A percentile compares a stretch with the other conserved stretches of the same genome.
phyloP scores from a whole-genome alignment of 2,888 invertebrate genomes.

The Eledona agricola region DNA sequence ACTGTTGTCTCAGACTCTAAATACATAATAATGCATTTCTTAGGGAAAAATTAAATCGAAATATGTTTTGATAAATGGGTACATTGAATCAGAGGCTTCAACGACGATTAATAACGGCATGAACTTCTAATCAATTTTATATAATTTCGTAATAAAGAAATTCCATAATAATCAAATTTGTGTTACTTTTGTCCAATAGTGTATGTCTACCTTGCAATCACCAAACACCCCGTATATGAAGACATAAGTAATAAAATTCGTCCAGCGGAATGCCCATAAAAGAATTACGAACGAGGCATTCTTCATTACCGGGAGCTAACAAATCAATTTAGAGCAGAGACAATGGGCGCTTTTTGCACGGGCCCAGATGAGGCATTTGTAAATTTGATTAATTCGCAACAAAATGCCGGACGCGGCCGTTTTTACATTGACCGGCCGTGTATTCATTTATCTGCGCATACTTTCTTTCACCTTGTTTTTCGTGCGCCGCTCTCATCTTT shows the following conservation, averaged over 20 bases:
- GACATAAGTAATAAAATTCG: constrained; percentile 31
- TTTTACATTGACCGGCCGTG: constrained; percentile 37
- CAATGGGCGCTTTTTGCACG: constrained; percentile 44
- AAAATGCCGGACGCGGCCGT: constrained; percentile 38
- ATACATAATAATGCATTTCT: no score
- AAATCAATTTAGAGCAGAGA: constrained; percentile 45
- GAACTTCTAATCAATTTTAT: no score
- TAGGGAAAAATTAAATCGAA: no score
- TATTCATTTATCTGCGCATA: constrained; percentile 45
- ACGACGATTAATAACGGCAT: no score
- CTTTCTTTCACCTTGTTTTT: constrained; percentile 46
- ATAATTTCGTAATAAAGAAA: no score
- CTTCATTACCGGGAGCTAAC: constrained; percentile 39
- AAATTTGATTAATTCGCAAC: constrained; percentile 45
- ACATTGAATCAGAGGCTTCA: no score
- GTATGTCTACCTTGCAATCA: no score
- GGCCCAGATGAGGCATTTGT: constrained; percentile 37
- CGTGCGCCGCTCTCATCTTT: constrained; percentile 39
- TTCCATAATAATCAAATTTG: no score
- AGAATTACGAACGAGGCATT: constrained; percentile 35
- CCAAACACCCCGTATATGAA: no score
- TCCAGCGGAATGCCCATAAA: constrained; percentile 34
- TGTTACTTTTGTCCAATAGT: no score
- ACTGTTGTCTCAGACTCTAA: no score
- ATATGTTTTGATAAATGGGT: no score